Percentiles rank a stretch among this genome's conserved stretches.
These are phyloP conservation scores for Eurystomus gularis DNA, from an alignment of 2,113 vertebrate genomes.

Conservation along the genomic window DNA sequence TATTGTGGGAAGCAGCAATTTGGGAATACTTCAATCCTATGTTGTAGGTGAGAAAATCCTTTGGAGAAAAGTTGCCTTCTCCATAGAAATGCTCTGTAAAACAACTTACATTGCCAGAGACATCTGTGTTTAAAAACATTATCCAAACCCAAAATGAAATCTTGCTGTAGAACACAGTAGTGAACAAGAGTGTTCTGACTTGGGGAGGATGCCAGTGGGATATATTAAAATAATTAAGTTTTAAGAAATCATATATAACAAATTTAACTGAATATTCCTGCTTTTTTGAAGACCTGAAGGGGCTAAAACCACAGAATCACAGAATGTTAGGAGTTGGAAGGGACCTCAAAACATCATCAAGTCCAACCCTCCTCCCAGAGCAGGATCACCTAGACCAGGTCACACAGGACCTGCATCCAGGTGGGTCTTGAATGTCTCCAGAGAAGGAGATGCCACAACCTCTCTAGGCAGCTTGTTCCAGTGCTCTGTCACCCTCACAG, in stretches of 20 bases:
- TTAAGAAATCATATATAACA: not conserved
- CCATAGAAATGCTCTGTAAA: not conserved
- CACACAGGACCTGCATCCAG: too few species aligned
- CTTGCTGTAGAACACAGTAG: not conserved
- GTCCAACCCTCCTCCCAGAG: too few species aligned
- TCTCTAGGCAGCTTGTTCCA: too few species aligned
- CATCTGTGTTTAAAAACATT: not conserved
- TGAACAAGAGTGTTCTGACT: not conserved
- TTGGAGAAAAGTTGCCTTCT: not conserved
- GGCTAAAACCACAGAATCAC: not conserved
- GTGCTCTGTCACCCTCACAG: too few species aligned
- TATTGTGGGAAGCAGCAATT: not conserved
- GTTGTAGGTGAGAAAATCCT: not conserved
- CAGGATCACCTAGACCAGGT: too few species aligned
- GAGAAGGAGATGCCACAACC: too few species aligned
- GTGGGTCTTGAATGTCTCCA: too few species aligned
- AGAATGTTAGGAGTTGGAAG: too few species aligned
- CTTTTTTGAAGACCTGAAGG: not conserved
- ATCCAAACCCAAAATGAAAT: not conserved
- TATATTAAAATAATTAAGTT: not conserved
- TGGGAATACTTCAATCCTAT: not conserved
- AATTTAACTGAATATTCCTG: not conserved
- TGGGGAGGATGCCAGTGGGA: not conserved
- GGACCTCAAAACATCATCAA: too few species aligned
- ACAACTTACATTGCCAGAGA: not conserved